Conservation (phyloP, 2,888 invertebrate genomes). For the Sesia bembeciformis region DNA sequence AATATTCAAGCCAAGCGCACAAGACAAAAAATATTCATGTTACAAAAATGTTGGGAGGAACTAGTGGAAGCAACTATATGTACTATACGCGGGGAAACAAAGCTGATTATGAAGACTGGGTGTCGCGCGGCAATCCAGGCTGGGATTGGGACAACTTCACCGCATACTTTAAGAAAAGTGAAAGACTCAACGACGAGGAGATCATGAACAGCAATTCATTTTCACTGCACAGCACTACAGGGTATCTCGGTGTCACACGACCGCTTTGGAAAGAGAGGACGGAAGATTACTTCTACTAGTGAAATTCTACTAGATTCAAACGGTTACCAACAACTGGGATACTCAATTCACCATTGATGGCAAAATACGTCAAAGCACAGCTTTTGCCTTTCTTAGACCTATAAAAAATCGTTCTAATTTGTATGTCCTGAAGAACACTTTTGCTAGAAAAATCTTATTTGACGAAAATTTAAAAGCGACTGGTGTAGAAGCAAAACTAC, state of each 20-base stretch:
- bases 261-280: neutral
- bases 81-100: slow-evolving; percentile 73
- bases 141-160: slow-evolving; percentile 75
- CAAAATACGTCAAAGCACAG: slow-evolving; percentile 5
- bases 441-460: slow-evolving; percentile 1
- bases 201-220: slow-evolving; percentile 1
- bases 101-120: slow-evolving; percentile 68
- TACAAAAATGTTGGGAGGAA: slow-evolving; percentile 77
- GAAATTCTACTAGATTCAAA: slow-evolving; percentile 2
- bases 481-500: slow-evolving; percentile 5
- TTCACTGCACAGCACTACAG: slow-evolving; percentile 19
- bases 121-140: slow-evolving; percentile 43
- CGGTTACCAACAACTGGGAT: slow-evolving; percentile 5
- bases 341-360: slow-evolving; percentile 4
- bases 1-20: slow-evolving; percentile 7
- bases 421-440: slow-evolving; percentile 2
- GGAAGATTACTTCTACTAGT: neutral
- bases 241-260: slow-evolving; percentile 45
- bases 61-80: slow-evolving; percentile 75
- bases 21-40: slow-evolving; percentile 4
- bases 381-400: slow-evolving; percentile 2
- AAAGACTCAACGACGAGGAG: slow-evolving; percentile 1
- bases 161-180: slow-evolving; percentile 7
- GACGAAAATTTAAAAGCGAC: slow-evolving; percentile 2
- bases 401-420: slow-evolving; percentile 3